A percentile compares a stretch with the other conserved stretches of the same genome.
These are phyloP conservation scores for Meteorus cinctellus DNA, from an alignment of 2,888 invertebrate species.

Conservation along the genomic window DNA sequence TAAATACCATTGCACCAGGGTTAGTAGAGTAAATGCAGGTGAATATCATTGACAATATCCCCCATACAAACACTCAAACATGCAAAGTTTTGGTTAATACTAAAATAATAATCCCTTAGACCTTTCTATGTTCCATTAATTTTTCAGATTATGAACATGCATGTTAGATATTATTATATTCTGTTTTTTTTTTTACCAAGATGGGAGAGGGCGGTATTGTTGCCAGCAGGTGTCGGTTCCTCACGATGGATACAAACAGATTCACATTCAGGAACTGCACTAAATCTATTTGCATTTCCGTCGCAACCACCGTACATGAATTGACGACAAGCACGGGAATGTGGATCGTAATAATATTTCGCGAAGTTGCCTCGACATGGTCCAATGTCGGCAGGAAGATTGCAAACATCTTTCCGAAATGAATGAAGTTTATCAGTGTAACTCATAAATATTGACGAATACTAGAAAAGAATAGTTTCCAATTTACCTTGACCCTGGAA, in stretches of 20 bases:
- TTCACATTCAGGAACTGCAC: slow-evolving; percentile 83
- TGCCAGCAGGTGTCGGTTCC: slow-evolving; percentile 74
- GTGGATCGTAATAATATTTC: slow-evolving; percentile 83
- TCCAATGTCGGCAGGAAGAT: slow-evolving; percentile 80
- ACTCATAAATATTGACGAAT: neutral
- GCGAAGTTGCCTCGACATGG: slow-evolving; percentile 80
- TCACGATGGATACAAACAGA: slow-evolving; percentile 80
- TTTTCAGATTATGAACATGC: slow-evolving; percentile 3
- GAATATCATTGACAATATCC: slow-evolving; percentile 31
- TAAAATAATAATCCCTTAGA: no score
- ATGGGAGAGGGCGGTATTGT: slow-evolving; percentile 68
- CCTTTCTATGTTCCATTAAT: no score
- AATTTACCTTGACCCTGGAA: slow-evolving; percentile 80
- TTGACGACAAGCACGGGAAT: slow-evolving; percentile 78
- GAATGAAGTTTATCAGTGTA: slow-evolving; percentile 42
- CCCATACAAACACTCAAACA: slow-evolving; percentile 45
- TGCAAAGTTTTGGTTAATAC: slow-evolving; percentile 18
- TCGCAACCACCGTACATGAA: slow-evolving; percentile 89
- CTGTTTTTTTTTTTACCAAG: slow-evolving; percentile 61
- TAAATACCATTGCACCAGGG: slow-evolving; percentile 67
- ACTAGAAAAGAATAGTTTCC: neutral
- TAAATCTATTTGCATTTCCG: slow-evolving; percentile 90
- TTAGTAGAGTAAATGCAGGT: slow-evolving; percentile 11
- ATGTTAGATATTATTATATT: neutral
- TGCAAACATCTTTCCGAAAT: slow-evolving; percentile 81